Evolutionary conservation across 2,797 vertebrate genomes (phyloP).

Genomic region (Pseudomugil tenellus): DNA sequence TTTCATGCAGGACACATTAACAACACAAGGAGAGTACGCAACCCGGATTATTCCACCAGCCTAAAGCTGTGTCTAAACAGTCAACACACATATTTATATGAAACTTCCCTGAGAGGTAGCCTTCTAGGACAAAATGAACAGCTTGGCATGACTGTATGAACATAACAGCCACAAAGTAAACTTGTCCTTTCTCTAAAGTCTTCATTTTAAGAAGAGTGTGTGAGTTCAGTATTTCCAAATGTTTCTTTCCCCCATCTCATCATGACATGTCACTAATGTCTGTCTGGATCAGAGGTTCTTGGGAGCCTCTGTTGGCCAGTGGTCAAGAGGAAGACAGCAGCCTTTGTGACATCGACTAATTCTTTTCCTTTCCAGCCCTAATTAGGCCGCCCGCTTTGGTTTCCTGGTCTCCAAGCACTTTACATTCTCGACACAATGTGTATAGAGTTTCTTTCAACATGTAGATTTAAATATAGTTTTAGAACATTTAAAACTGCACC

Average conservation of each 20-base stretch:
- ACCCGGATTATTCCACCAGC: conserved; percentile 59
- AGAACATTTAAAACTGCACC: conserved; percentile 15
- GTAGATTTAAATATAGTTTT: neutral
- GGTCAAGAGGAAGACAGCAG: conserved; percentile 50
- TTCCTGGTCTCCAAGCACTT: conserved; percentile 33
- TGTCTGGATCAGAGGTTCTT: conserved; percentile 63
- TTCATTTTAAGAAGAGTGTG: neutral
- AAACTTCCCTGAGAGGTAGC: conserved; percentile 53
- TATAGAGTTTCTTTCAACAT: conserved; percentile 24
- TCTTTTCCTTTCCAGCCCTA: conserved; percentile 30
- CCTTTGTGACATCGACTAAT: conserved; percentile 34
- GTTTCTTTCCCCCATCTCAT: conserved; percentile 5
- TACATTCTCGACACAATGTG: neutral
- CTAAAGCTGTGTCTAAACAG: conserved; percentile 53
- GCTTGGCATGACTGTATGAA: neutral
- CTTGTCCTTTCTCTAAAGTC: conserved; percentile 9
- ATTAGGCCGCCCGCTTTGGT: conserved; percentile 34
- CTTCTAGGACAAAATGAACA: conserved; percentile 53
- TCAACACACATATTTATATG: conserved; percentile 70
- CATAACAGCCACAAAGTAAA: conserved; percentile 4
- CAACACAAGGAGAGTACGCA: conserved; percentile 19
- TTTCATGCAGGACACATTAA: conserved; percentile 27
- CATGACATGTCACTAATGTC: conserved; percentile 40
- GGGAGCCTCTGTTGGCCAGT: conserved; percentile 70
- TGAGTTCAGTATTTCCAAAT: conserved; percentile 3